Percentiles rank a stretch among this genome's conserved stretches.
Evolutionary conservation across 2,888 invertebrate species (phyloP).

Genomic region (Bruchidius siliquastri): DNA sequence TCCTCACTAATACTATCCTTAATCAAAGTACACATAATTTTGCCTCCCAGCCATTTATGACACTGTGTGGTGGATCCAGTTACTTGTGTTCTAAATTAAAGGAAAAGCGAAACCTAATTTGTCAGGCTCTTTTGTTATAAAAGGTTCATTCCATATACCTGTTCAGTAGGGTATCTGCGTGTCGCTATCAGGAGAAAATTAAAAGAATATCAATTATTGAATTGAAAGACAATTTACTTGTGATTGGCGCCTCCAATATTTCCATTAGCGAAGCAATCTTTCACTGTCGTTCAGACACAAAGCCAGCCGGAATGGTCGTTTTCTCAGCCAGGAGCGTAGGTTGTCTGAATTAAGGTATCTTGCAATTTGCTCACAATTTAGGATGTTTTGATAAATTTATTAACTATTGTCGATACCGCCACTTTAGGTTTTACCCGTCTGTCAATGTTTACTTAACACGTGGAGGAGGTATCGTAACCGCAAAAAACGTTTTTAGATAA

Average conservation of each 20-base stretch:
- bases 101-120: background rate
- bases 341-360: background rate
- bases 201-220: background rate
- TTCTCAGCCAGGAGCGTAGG: background rate
- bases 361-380: background rate
- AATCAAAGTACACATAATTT: no score
- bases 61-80: no score
- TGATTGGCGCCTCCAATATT: slow-evolving; percentile 14
- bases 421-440: no score
- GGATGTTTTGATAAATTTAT: no score
- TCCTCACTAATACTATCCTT: no score
- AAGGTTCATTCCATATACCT: background rate
- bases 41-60: no score
- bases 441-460: no score
- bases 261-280: slow-evolving; percentile 19
- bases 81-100: no score
- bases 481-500: no score
- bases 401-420: no score
- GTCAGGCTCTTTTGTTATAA: background rate
- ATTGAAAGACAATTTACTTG: background rate
- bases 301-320: background rate
- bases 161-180: background rate
- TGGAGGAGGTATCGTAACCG: no score
- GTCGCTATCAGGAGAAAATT: background rate
- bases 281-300: slow-evolving; percentile 18